These are phyloP conservation scores for Heliconius hermathena DNA, from an alignment of 1,140 invertebrate genomes.

Conservation along the genomic window DNA sequence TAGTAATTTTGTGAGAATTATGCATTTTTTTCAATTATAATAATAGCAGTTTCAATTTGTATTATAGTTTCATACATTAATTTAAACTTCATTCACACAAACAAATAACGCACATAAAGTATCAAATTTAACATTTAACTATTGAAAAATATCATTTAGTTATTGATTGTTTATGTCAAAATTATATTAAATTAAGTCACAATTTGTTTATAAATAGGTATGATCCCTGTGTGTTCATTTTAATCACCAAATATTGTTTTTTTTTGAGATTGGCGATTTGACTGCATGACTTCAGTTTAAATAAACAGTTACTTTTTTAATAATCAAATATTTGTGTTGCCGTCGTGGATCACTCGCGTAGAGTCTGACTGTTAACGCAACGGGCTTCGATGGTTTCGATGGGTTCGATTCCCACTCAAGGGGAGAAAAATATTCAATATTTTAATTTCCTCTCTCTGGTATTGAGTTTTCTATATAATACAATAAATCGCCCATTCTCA, in stretches of 20 bases:
- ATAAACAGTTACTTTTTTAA: neutral
- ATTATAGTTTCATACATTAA: neutral
- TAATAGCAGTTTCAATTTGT: neutral
- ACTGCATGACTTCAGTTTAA: neutral
- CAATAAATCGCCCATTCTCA: neutral
- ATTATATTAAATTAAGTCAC: neutral
- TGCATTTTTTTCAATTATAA: neutral
- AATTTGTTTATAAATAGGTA: neutral
- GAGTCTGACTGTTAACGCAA: too few relatives aligned
- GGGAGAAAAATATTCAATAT: too few relatives aligned
- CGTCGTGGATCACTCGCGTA: too few relatives aligned
- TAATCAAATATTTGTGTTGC: neutral
- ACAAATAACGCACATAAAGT: conserved; percentile 4
- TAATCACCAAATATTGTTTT: neutral
- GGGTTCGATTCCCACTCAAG: too few relatives aligned
- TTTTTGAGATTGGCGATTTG: neutral
- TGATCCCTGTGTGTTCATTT: neutral
- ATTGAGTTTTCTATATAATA: neutral
- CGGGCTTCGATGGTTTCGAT: too few relatives aligned
- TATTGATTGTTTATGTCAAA: neutral
- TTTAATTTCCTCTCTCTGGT: too few relatives aligned
- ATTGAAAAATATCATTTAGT: neutral
- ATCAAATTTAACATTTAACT: neutral
- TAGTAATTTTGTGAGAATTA: neutral
- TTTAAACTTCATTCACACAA: neutral